A percentile compares a stretch with the other conserved stretches of the same genome.
phyloP scores from a whole-genome alignment of 2,113 vertebrate genomes.

The Prunella fulvescens region DNA sequence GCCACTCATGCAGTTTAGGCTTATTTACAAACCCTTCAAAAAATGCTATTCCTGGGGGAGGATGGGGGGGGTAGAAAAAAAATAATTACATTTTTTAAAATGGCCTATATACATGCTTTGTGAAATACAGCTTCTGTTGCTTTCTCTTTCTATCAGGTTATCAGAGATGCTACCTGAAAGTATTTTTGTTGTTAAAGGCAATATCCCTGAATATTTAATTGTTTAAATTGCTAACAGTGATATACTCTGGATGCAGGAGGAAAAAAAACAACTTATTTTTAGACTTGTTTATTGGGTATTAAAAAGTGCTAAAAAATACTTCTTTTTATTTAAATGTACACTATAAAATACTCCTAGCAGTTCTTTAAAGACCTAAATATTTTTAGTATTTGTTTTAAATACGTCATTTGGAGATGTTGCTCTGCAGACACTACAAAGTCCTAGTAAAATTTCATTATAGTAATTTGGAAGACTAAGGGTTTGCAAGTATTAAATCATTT shows the following conservation, averaged over 20 bases:
- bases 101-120: not conserved
- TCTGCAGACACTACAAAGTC: not conserved
- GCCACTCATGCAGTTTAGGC: not conserved
- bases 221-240: not conserved
- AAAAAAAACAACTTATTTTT: not conserved
- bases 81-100: not conserved
- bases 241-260: not conserved
- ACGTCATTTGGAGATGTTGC: not conserved
- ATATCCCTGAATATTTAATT: not conserved
- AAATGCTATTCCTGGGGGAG: not conserved
- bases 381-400: not conserved
- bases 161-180: not conserved
- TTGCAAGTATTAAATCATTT: not conserved
- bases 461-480: not conserved
- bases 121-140: not conserved
- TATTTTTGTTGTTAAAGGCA: not conserved
- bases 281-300: not conserved
- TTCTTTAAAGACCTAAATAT: not conserved
- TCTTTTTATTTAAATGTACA: not conserved
- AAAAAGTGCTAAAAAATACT: not conserved
- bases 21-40: not conserved
- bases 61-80: accelerated
- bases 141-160: not conserved
- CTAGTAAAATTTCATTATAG: not conserved
- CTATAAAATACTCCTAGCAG: not conserved